Evolutionary conservation across 1,140 invertebrate genomes (phyloP).

Genomic region (Trachymyrmex septentrionalis): DNA sequence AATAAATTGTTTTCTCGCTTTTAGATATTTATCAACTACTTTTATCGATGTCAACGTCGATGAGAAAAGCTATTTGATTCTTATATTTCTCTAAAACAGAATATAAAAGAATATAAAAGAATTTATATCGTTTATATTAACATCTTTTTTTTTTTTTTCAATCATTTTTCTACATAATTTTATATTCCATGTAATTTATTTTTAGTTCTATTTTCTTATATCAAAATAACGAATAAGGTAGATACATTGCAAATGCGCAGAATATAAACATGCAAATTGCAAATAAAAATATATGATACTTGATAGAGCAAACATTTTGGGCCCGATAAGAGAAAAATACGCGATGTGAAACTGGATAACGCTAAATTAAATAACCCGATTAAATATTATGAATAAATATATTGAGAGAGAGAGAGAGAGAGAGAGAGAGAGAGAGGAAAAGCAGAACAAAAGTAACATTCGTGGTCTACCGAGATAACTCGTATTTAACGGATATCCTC

Average conservation of each 20-base stretch:
- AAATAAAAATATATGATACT: conserved; percentile 5
- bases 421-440: background rate
- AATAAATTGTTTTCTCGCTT: conserved; percentile 30
- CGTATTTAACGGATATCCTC: conserved; percentile 40
- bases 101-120: background rate
- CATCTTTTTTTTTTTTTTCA: background rate
- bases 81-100: too few relatives aligned
- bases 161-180: background rate
- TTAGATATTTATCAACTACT: background rate
- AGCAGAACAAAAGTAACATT: conserved; percentile 38
- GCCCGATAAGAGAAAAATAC: conserved; percentile 13
- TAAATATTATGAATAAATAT: conserved; percentile 60
- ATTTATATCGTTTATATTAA: background rate
- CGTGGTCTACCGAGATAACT: conserved; percentile 50
- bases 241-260: background rate
- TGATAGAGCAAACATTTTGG: background rate
- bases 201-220: background rate
- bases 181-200: background rate
- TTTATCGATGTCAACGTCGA: conserved; percentile 7
- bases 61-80: background rate
- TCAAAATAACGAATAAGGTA: background rate
- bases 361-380: conserved; percentile 50
- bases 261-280: background rate
- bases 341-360: background rate
- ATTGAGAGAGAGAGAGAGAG: too few relatives aligned